phyloP scores from a whole-genome alignment of 2,113 vertebrate species.

The Machaerirhynchus nigripectus region DNA sequence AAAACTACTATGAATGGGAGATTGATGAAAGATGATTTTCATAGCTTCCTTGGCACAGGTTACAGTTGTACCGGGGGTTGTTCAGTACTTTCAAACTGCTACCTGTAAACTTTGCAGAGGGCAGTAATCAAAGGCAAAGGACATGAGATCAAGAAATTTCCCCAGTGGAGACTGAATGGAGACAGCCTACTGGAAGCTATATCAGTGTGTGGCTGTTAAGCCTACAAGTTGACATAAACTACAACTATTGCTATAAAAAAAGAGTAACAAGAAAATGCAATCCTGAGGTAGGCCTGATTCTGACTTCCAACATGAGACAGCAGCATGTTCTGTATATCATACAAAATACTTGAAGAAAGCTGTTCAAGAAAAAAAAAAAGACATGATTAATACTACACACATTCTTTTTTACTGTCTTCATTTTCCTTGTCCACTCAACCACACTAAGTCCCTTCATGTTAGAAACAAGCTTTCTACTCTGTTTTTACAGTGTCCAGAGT shows the following conservation, averaged over 20 bases:
- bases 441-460: not conserved
- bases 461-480: not conserved
- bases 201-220: not conserved
- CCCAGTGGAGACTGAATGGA: not conserved
- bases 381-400: not conserved
- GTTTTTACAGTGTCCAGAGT: not conserved
- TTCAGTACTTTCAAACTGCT: not conserved
- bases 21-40: not conserved
- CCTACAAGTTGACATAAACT: not conserved
- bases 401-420: not conserved
- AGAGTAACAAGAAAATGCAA: not conserved
- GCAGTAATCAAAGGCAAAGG: not conserved
- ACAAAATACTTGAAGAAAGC: not conserved
- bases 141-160: not conserved
- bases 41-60: not conserved
- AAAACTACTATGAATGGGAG: not conserved
- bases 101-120: not conserved
- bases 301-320: not conserved
- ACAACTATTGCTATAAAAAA: not conserved
- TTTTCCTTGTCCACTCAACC: not conserved
- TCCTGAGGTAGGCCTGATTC: not conserved
- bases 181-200: not conserved
- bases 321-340: not conserved
- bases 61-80: not conserved
- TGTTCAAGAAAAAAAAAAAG: not conserved